Conservation (phyloP, 2,113 vertebrate genomes). For the Cyphomyrus plagiostoma region DNA sequence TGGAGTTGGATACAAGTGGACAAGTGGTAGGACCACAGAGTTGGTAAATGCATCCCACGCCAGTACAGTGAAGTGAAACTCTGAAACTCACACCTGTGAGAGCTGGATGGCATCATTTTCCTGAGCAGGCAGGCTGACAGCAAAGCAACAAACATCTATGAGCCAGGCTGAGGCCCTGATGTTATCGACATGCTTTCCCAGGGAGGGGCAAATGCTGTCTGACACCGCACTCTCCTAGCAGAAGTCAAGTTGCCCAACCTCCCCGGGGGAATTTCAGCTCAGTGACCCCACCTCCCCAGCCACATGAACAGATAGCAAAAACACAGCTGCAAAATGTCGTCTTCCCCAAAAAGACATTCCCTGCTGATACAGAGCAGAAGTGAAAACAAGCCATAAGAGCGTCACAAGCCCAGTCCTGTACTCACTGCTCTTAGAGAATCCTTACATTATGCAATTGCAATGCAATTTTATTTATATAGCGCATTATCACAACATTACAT, state of each 20-base stretch:
- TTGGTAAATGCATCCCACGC: not conserved
- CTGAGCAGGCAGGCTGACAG: not conserved
- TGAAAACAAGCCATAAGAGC: not conserved
- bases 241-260: not conserved
- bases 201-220: not conserved
- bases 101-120: not conserved
- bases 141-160: not conserved
- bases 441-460: too few relatives aligned
- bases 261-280: not conserved
- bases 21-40: not conserved
- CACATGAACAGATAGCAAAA: not conserved
- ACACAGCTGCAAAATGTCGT: not conserved
- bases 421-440: not conserved
- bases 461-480: too few relatives aligned
- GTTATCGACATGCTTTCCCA: not conserved
- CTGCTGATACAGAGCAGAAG: not conserved
- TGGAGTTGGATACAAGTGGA: not conserved
- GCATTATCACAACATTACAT: too few relatives aligned
- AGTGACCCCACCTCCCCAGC: not conserved
- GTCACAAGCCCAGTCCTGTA: not conserved
- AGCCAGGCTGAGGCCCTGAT: not conserved
- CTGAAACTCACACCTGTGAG: not conserved
- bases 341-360: not conserved
- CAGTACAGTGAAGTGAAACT: not conserved
- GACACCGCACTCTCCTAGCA: not conserved